Evolutionary conservation across 2,888 invertebrate species (phyloP).

Genomic region (Willowsia nigromaculata): DNA sequence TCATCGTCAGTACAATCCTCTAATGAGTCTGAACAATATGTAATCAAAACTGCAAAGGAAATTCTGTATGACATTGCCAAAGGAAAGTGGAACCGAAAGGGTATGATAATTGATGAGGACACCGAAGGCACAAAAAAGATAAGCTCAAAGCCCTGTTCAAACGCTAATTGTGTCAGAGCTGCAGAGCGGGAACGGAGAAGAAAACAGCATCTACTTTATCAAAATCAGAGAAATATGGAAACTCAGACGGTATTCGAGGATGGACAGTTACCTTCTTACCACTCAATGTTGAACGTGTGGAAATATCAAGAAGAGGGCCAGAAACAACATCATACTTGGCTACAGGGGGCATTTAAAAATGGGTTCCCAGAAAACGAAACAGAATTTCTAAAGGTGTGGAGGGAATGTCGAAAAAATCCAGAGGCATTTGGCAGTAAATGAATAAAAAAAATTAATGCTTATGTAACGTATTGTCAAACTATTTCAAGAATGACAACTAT

Average conservation of each 20-base stretch:
- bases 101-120: conserved; percentile 42
- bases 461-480: background rate
- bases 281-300: conserved; percentile 48
- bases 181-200: background rate
- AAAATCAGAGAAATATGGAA: background rate
- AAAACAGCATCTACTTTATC: background rate
- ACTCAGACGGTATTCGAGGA: conserved; percentile 19
- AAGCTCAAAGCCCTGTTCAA: conserved; percentile 2
- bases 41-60: conserved; percentile 27
- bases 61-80: conserved; percentile 38
- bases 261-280: conserved; percentile 52
- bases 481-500: background rate
- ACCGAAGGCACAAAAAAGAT: conserved; percentile 2
- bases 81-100: conserved; percentile 32
- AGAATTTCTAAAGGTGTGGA: conserved; percentile 46
- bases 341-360: background rate
- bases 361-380: conserved; percentile 32
- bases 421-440: conserved; percentile 44
- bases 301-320: background rate
- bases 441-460: background rate
- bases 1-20: too few species aligned
- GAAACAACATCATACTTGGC: background rate
- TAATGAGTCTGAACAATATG: background rate
- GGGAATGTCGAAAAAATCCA: conserved; percentile 54
- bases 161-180: conserved; percentile 43